phyloP scores from a whole-genome alignment of 1,140 invertebrate species.

The Drosophila erecta region DNA sequence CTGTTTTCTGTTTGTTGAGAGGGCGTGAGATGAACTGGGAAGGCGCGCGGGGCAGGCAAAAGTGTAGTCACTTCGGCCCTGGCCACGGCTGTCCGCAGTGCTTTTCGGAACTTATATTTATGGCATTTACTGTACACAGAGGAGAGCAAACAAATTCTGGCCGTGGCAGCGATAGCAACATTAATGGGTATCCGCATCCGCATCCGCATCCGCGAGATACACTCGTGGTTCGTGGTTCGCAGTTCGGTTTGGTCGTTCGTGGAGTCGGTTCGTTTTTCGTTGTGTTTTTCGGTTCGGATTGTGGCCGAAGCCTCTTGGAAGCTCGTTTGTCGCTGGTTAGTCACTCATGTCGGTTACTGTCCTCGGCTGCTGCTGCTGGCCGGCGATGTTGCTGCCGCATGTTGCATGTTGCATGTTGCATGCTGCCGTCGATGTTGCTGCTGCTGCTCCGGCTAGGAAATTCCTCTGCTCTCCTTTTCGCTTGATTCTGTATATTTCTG shows the following conservation, averaged over 20 bases:
- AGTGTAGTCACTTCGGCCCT: constrained; percentile 7
- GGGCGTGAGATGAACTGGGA: constrained; percentile 25
- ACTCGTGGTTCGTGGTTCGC: constrained; percentile 10
- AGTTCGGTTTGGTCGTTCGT: neutral
- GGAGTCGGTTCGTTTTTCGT: neutral
- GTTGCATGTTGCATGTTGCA: constrained; percentile 25
- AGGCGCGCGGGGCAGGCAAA: constrained; percentile 1
- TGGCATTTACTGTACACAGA: constrained; percentile 71
- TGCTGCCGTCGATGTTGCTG: constrained; percentile 31
- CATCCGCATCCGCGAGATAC: neutral
- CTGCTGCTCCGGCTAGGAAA: constrained; percentile 56
- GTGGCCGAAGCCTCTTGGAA: constrained; percentile 68
- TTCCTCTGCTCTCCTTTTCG: constrained; percentile 57
- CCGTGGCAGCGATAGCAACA: constrained; percentile 53
- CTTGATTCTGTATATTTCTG: constrained; percentile 28
- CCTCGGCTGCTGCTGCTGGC: constrained; percentile 39
- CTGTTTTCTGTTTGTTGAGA: constrained; percentile 17
- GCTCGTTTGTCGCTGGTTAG: constrained; percentile 68
- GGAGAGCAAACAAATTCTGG: constrained; percentile 69
- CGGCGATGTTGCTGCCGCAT: constrained; percentile 39
- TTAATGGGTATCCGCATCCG: constrained; percentile 9
- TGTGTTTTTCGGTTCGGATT: constrained; percentile 32
- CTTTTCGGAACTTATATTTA: constrained; percentile 73
- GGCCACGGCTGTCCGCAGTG: constrained; percentile 7
- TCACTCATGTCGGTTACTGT: constrained; percentile 37